Base-by-base conservation (phyloP, 2,797 vertebrate species). In the Denticeps clupeoides region DNA sequence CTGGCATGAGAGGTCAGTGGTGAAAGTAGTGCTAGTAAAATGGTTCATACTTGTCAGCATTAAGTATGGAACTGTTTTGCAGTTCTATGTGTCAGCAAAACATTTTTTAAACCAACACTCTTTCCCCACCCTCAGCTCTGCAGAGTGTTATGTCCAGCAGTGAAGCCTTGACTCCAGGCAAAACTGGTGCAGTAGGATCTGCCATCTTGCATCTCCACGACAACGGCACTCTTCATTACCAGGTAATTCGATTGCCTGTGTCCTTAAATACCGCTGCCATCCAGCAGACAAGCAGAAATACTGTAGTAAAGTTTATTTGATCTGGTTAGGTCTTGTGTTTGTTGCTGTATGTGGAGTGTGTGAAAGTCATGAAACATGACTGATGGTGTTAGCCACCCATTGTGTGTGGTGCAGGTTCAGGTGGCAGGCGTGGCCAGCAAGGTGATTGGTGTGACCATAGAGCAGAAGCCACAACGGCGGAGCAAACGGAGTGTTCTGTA, bases 131-230 rank as follows among this genome's bases (percentile, higher is more conserved):
- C n/a, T n/a, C n/a, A 98, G 94, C 86, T 45, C 78, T 96, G 49
- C 93, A 97, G 59, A 95, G 93, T 0, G 90, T 97, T 51, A 87
- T 97, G 65, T 93, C 93, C 0, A 89, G 93, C 27, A 87, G 88
- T 0, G 87, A 94, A 0, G 86, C 91, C 22, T 55, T 98, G 71
- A 73, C 64, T 8, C 88, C 90, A 0, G 87, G 85, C 47, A 88
- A 91, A 72, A 96, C 89, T 0, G 93, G 94, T 6, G 90, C 89
- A 0, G 89, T 90, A 1, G 94, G 90, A 9, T 96, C 93, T 0
- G 92, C 88, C 16, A 71, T 88, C 53, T 84, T 98, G 55, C 64
- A 47, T 0, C 80, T 98, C 23, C 85, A 91, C 1, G 83, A 87
- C 58, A 98, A 97, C 1, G 94, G 94, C 45, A 94, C 90, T 0